phyloP scores from a whole-genome alignment of 2,797 vertebrate genomes.

The Melanogrammus aeglefinus region DNA sequence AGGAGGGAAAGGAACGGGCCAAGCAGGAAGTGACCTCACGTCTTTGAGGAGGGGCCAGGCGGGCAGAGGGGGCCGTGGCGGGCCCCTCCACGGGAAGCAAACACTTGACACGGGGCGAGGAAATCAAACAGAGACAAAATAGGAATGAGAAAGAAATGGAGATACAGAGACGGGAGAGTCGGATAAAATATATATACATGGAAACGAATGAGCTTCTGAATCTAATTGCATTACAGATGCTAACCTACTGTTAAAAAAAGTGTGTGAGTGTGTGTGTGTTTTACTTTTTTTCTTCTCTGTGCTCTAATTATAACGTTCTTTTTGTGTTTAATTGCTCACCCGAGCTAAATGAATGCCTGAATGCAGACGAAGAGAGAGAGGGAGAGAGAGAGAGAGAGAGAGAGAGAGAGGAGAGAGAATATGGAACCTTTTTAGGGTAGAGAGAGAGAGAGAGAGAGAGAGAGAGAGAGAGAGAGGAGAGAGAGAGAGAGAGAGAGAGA shows the following conservation, averaged over 20 bases:
- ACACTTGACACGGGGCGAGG: slow-evolving; percentile 13
- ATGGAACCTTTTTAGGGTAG: not conserved
- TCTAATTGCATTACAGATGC: no score
- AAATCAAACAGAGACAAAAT: not conserved
- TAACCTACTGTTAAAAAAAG: no score
- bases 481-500: slow-evolving; percentile 51
- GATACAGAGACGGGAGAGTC: slow-evolving; percentile 53
- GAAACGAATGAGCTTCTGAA: no score
- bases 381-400: slow-evolving; percentile 1
- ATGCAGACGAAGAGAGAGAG: not conserved
- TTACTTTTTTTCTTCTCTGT: no score
- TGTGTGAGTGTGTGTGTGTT: no score
- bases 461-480: slow-evolving; percentile 50
- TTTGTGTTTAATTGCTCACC: no score
- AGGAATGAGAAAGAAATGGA: slow-evolving; percentile 56
- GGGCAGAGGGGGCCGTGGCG: slow-evolving; percentile 60
- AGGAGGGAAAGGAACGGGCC: slow-evolving; percentile 74
- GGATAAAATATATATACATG: no score
- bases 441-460: slow-evolving; percentile 29
- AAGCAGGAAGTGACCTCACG: slow-evolving; percentile 80
- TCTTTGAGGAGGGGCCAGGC: slow-evolving; percentile 74
- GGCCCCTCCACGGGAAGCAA: slow-evolving; percentile 70
- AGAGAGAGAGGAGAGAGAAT: no score
- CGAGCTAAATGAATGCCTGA: no score
- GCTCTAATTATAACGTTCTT: no score